Percentiles rank a stretch among this genome's conserved stretches.
These are phyloP conservation scores for Stomatorhinus walkeri DNA, from an alignment of 2,797 vertebrate genomes.

Conservation along the genomic window DNA sequence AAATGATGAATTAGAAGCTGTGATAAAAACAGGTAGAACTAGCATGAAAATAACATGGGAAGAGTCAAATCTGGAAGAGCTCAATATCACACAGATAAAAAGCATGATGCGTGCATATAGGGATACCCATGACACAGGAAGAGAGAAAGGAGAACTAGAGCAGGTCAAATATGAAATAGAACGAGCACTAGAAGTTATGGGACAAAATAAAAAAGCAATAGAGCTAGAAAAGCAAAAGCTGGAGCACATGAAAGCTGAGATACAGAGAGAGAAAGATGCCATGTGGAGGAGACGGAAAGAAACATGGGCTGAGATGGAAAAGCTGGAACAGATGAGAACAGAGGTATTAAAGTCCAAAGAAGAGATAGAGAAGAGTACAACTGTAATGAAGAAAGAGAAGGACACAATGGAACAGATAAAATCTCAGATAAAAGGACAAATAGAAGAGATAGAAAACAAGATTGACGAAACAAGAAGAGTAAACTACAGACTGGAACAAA, in stretches of 20 bases:
- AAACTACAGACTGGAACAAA: slow-evolving; percentile 4
- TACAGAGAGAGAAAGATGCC: slow-evolving; percentile 1
- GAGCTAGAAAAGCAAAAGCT: not conserved
- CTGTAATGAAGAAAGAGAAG: not conserved
- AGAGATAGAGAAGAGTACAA: not conserved
- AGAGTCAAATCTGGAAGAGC: not conserved
- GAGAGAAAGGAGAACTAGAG: not conserved
- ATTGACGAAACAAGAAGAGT: slow-evolving; percentile 1
- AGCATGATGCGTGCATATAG: not conserved
- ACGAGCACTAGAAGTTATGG: not conserved
- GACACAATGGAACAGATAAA: not conserved
- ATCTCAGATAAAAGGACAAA: not conserved
- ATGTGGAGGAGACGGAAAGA: not conserved
- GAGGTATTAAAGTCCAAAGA: slow-evolving; percentile 12
- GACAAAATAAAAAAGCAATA: not conserved
- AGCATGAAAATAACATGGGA: not conserved
- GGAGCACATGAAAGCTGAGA: not conserved
- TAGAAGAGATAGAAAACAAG: slow-evolving; percentile 2
- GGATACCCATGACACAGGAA: not conserved
- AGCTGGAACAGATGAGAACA: not conserved
- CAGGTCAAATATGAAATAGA: slow-evolving; percentile 2
- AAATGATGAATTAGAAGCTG: not conserved
- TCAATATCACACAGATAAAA: not conserved
- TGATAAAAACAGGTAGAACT: not conserved
- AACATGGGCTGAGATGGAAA: not conserved